Percentiles rank a stretch among this genome's conserved stretches.
phyloP scores from a whole-genome alignment of 2,113 vertebrate species.

The Taurulus bubalis region DNA sequence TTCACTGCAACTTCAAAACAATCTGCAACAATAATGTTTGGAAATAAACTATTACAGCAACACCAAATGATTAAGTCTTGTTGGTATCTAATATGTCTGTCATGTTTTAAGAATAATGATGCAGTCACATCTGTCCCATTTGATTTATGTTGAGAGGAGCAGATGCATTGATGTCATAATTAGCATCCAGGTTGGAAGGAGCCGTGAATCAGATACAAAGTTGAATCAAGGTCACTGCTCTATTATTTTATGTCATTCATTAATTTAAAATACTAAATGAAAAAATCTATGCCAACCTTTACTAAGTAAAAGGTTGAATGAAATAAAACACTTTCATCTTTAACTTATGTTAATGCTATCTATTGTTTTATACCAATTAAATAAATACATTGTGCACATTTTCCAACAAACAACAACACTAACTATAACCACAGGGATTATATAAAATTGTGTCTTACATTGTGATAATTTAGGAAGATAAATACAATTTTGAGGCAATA shows the following conservation, averaged over 20 bases:
- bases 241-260: background rate
- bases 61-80: background rate
- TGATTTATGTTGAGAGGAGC: background rate
- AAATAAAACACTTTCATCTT: background rate
- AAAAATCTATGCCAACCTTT: background rate
- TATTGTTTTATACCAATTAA: background rate
- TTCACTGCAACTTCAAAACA: background rate
- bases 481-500: background rate
- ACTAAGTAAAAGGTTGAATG: background rate
- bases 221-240: background rate
- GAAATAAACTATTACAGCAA: slow-evolving; percentile 1
- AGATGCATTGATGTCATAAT: slow-evolving; percentile 4
- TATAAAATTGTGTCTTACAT: background rate
- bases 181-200: background rate
- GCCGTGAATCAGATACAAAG: background rate
- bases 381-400: background rate
- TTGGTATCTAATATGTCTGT: background rate
- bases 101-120: slow-evolving; percentile 1
- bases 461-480: background rate
- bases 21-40: background rate
- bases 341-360: background rate
- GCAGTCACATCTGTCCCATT: background rate
- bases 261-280: background rate
- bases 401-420: background rate
- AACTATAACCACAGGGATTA: background rate